Base-by-base conservation (phyloP, 53 echinoderm and acorn worm genomes). In the Apostichopus leukothele region DNA sequence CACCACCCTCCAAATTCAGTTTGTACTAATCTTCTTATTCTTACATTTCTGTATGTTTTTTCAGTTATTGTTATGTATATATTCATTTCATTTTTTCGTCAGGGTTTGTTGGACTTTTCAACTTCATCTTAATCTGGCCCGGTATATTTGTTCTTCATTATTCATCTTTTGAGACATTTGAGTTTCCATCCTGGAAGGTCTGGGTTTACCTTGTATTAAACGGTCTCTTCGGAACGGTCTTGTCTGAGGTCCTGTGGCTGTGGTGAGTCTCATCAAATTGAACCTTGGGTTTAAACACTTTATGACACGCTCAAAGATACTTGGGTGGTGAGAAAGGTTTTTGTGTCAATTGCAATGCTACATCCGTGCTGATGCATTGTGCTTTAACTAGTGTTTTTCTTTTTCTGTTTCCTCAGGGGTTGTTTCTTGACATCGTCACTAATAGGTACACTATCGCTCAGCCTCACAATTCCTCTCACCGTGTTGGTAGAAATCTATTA, bases 81-180 rank as follows among this genome's bases (percentile, higher is more conserved):
- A 63, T n/a, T 75, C 75, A 22, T 75, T 21, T n/a, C 0, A 22
- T 21, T 75, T 52, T 76, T 51, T 76, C 13, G 1, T 5, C 93
- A 99, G 99, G 99, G 76, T 99, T 99, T 91, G 99, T 99, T 67
- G 99, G 99, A 86, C 92, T 99, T 0, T 99, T 99, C 87, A 99
- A 95, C 83, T 96, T 99, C 74, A 90, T 99, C 16, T 86, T 99
- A 86, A 94, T 99, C 88, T 99, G 99, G 99, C 99, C 99, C 3
- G 95, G 99, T 23, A 67, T 99, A 52, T 91, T 99, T 51, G 91
- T 96, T 61, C 92, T 99, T 22, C 94, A 96, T 78, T 93, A 96
- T 66, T 89, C 94, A 60, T 91, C 90, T 86, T 84, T 91, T 83
- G 99, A 99, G 86, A 92, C 91, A 1, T 93, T 94, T 76, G 93